Base-by-base conservation (phyloP, 2,797 vertebrate species). In the Micrastur ruficollis region DNA sequence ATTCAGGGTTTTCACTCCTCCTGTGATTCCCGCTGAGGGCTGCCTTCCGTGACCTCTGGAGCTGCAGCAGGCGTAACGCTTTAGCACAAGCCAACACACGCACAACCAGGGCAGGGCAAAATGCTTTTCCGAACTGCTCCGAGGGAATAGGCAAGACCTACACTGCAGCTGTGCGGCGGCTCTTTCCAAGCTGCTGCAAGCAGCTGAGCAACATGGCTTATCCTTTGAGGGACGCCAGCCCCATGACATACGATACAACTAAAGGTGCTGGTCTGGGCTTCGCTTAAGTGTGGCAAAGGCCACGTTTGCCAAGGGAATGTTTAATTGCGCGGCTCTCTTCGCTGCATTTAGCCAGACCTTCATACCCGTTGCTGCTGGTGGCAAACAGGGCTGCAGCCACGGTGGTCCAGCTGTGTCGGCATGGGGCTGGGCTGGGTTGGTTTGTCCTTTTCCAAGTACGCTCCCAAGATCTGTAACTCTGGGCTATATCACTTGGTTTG, bases 81-180 rank as follows among this genome's bases (percentile, higher is more conserved):
- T 25, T 4, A 21, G 46, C 4, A 21, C 96, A 70, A 96, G 97
- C 95, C 94, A 55, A 32, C 21, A 96, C 97, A 91, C 38, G 97
- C 96, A 83, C 6, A 7, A 36, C 50, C 55, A 4, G 87, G 97
- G 90, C 94, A 95, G 91, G 97, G 95, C 95, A 83, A 80, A 80
- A 72, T 12, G 46, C 65, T 44, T 44, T 55, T 32, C 91, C 40
- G 20, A 81, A 78, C 3, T 67, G 91, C 85, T 97, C 94, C 63
- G 11, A 89, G 93, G 65, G 63, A 89, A 47, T 50, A 44, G 40
- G 86, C 71, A 34, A 66, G 90, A 70, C 40, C 63, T 25, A 36
- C 14, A 13, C 74, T 38, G 62, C 79, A 73, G 63, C 55, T 20
- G 38, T 46, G 81, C 22, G n/a, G 44, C 9, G 14, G 70, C 58